Conservation (phyloP, 1,140 invertebrate genomes). For the Panulirus ornatus region DNA sequence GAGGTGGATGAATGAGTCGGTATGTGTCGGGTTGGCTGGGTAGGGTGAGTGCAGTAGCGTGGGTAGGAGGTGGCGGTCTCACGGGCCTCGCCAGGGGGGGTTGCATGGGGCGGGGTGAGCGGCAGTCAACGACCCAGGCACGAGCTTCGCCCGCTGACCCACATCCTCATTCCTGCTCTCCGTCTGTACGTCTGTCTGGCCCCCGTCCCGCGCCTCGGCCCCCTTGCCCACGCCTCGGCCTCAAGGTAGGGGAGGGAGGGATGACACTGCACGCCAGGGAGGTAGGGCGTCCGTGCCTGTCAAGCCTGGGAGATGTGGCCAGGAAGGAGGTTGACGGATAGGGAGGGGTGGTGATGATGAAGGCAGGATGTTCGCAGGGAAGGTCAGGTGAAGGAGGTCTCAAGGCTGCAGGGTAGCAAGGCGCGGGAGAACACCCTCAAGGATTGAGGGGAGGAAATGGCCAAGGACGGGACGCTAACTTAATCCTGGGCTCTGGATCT, state of each 20-base stretch:
- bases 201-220: neutral
- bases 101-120: neutral
- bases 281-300: too few species aligned
- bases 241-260: too few species aligned
- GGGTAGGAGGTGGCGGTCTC: neutral
- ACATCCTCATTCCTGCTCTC: slow-evolving; percentile 6
- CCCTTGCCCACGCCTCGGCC: too few species aligned
- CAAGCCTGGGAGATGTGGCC: too few species aligned
- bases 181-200: neutral
- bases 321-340: neutral
- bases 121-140: neutral
- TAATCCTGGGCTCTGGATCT: too few species aligned
- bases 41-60: too few species aligned
- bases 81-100: neutral
- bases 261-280: too few species aligned
- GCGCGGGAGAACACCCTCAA: too few species aligned
- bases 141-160: neutral
- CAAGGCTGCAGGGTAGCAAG: neutral
- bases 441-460: too few species aligned
- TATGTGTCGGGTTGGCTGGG: too few species aligned
- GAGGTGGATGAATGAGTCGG: too few species aligned
- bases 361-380: neutral
- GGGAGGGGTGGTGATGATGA: neutral
- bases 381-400: neutral
- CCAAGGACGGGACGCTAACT: too few species aligned